Conservation (phyloP, 2,888 invertebrate genomes). For the Sinhomidia bicolor region DNA sequence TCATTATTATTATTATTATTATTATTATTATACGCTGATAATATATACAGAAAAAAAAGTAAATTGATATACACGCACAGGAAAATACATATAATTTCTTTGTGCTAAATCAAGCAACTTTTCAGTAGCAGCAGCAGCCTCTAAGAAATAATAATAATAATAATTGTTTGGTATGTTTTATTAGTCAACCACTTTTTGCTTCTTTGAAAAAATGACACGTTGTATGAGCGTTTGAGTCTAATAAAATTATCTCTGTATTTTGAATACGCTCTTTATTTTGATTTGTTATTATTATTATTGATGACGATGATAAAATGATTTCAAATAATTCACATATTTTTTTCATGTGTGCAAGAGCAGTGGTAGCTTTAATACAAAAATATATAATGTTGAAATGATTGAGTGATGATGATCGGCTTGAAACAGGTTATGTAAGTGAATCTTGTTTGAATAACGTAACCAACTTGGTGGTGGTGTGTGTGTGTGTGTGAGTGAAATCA, state of each 20-base stretch:
- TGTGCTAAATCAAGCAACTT: constrained; percentile 14
- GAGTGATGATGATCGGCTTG: not conserved
- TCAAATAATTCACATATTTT: not conserved
- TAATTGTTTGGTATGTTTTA: too few species aligned
- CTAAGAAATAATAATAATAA: too few species aligned
- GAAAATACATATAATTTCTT: not conserved
- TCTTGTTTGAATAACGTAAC: constrained; percentile 32
- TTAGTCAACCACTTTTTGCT: not conserved
- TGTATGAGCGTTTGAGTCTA: not conserved
- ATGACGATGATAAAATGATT: not conserved
- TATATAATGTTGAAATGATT: not conserved
- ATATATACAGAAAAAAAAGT: too few species aligned
- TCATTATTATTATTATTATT: not conserved
- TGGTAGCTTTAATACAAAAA: not conserved
- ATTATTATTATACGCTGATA: not conserved
- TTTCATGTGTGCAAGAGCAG: not conserved
- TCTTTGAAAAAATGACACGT: not conserved
- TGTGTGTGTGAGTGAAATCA: constrained; percentile 57
- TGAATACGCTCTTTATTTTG: not conserved
- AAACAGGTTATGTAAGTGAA: constrained; percentile 64
- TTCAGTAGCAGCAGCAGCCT: not conserved
- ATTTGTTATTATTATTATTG: not conserved
- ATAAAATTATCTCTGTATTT: not conserved
- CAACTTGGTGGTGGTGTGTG: too few species aligned
- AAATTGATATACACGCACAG: not conserved